Conservation (phyloP, 2,888 invertebrate species). For the Hyposoter dolosus region DNA sequence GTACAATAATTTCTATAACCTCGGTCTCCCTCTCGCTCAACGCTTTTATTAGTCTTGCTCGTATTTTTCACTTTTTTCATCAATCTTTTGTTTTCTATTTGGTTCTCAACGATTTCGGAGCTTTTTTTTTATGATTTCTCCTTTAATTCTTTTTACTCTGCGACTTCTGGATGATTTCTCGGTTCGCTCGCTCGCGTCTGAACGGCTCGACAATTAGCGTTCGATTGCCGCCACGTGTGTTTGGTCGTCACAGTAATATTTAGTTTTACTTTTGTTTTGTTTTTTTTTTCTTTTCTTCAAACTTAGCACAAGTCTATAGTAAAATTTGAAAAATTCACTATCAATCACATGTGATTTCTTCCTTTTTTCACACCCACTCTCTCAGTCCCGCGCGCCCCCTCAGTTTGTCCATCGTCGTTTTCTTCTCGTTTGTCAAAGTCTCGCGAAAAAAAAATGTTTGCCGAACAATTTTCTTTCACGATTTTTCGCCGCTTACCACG, state of each 20-base stretch:
- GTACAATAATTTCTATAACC: slow-evolving; percentile 63
- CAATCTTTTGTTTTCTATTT: neutral
- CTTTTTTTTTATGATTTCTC: slow-evolving; percentile 19
- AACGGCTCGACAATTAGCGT: slow-evolving; percentile 52
- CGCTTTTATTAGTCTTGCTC: neutral
- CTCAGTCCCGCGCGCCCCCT: neutral
- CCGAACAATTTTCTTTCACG: slow-evolving; percentile 31
- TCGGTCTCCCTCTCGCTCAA: slow-evolving; percentile 19
- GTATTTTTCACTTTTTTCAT: slow-evolving; percentile 24
- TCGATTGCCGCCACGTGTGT: slow-evolving; percentile 74
- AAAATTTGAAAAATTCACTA: slow-evolving; percentile 83
- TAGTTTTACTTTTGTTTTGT: slow-evolving; percentile 74
- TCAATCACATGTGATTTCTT: slow-evolving; percentile 82
- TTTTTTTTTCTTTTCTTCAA: slow-evolving; percentile 37
- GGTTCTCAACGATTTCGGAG: slow-evolving; percentile 23
- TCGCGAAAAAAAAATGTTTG: slow-evolving; percentile 44
- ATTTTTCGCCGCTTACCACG: slow-evolving; percentile 64
- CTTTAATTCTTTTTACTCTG: slow-evolving; percentile 24
- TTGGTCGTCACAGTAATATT: slow-evolving; percentile 83
- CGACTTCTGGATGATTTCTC: slow-evolving; percentile 34
- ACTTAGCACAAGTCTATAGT: slow-evolving; percentile 75
- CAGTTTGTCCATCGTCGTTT: slow-evolving; percentile 33
- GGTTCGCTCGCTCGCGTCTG: slow-evolving; percentile 37
- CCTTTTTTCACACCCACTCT: slow-evolving; percentile 12
- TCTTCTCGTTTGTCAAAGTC: slow-evolving; percentile 29